Percentiles rank a stretch among this genome's conserved stretches.
These are phyloP conservation scores for Microcebus jonahi DNA, from an alignment of 2,113 vertebrate genomes.

Conservation along the genomic window DNA sequence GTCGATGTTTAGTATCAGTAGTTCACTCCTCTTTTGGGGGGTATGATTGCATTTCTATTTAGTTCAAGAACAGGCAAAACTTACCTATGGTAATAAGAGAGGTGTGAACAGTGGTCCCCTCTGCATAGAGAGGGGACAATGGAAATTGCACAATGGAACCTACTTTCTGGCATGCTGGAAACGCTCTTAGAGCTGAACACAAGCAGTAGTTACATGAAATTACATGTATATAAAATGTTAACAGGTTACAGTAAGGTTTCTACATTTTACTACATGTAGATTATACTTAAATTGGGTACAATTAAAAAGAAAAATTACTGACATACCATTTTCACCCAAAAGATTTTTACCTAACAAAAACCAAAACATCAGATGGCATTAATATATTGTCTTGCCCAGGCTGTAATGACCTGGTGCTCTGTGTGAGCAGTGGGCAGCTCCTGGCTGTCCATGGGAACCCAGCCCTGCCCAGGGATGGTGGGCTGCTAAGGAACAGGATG, in stretches of 20 bases:
- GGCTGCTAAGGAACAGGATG: fast-evolving
- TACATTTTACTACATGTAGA: neutral
- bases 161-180: neutral
- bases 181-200: neutral
- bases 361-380: neutral
- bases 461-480: neutral
- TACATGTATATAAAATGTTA: neutral
- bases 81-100: neutral
- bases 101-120: neutral
- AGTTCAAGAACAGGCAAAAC: neutral
- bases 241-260: too few relatives aligned
- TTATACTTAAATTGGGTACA: neutral
- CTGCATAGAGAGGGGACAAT: neutral
- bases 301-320: neutral
- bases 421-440: neutral
- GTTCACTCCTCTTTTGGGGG: neutral
- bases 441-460: neutral
- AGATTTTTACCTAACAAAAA: neutral
- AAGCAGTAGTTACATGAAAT: neutral
- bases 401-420: neutral
- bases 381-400: neutral
- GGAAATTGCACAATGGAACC: neutral
- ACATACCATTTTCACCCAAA: neutral
- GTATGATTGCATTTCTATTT: neutral
- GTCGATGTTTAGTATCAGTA: neutral